Base-by-base conservation (phyloP, 2,797 vertebrate species). In the Rachycentron canadum region DNA sequence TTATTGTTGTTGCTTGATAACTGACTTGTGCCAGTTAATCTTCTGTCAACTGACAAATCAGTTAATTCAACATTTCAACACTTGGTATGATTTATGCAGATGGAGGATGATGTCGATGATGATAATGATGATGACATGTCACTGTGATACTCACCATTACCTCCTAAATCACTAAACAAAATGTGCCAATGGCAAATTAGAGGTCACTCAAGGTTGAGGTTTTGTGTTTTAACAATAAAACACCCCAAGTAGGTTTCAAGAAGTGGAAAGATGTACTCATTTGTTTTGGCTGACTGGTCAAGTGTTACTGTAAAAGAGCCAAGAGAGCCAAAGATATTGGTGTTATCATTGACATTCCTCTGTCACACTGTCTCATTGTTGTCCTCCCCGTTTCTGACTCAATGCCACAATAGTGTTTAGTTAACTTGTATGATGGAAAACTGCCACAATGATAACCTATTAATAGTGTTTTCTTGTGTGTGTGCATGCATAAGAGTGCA, bases 381-480 rank as follows among this genome's bases (percentile, higher is more conserved):
- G 59, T 78, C 77, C 65, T 78, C 71, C 43, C 65, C 78, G 64
- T 55, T 79, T 65, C 38, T 85, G 68, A 64, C 73, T 26, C 50
- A n/a, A 62, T 77, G 70, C 72, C 76, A 69, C 34, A 72, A 77
- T 57, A 78, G 28, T 80, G 71, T 87, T 87, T 76, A 67, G 36
- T 75, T 66, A 76, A 86, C 73, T 67, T 4, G 34, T 32, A 10
- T 32, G 73, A 63, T 58, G 55, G 79, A 86, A 38, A 72, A 70
- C 73, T 86, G 80, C 84, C 76, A 67, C 26, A 43, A 78, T 64
- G 82, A 87, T 74, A 79, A 81, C 34, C 71, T 92, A 90, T 89
- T 86, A 83, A 88, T 88, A 92, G 82, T 26, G 45, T 17, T 76
- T 21, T 32, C 32, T 32, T 25, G 40, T 58, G n/a, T 41, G 66